Evolutionary conservation across 2,113 vertebrate genomes (phyloP).

Genomic region (Varanus komodoensis): DNA sequence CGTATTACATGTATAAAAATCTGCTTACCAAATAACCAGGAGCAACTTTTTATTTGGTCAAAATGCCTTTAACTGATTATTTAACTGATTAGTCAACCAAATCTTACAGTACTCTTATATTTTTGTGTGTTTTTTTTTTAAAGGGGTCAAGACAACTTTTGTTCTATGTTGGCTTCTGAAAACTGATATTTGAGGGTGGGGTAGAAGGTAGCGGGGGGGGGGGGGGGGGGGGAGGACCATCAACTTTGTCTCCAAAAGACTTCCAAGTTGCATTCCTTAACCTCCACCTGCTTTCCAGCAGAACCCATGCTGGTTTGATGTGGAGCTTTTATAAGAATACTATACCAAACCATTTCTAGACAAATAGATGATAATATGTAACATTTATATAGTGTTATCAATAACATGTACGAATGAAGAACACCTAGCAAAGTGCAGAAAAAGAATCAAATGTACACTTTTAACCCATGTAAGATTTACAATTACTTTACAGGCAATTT

Average conservation of each 20-base stretch:
- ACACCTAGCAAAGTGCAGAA: neutral
- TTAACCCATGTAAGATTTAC: no score
- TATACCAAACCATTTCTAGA: neutral
- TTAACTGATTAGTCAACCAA: neutral
- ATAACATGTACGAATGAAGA: neutral
- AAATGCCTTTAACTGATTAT: neutral
- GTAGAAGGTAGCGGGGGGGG: no score
- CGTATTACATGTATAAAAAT: neutral
- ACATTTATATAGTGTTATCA: neutral
- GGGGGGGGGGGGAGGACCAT: neutral
- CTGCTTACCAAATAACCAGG: neutral
- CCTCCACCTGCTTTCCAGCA: neutral
- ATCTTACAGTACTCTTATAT: neutral
- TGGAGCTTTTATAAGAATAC: neutral
- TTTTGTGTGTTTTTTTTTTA: neutral
- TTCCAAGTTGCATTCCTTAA: neutral
- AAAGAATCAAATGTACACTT: neutral
- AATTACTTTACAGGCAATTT: no score
- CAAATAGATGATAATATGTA: neutral
- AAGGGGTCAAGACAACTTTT: neutral
- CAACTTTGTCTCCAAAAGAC: neutral
- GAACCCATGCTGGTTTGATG: neutral
- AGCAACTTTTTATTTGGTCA: neutral
- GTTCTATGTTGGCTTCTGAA: neutral
- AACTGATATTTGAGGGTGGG: no score